Evolutionary conservation across 2,113 vertebrate genomes (phyloP).

Genomic region (Scomber scombrus): DNA sequence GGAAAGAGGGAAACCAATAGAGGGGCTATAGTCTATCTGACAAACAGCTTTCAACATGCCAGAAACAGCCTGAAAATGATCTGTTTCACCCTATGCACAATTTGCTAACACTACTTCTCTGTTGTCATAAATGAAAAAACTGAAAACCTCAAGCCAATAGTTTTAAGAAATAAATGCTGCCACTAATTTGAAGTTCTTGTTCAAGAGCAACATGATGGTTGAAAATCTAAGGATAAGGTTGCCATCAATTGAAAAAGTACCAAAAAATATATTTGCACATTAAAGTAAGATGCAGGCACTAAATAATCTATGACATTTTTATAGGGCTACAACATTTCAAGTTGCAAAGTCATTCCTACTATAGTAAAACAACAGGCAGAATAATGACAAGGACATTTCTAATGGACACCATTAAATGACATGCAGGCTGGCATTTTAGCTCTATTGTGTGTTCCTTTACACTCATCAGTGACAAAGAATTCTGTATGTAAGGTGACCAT

Average conservation of each 20-base stretch:
- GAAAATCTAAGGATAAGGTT: not conserved
- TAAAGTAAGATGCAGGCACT: slow-evolving; percentile 65
- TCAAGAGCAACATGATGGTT: slow-evolving; percentile 2
- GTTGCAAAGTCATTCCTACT: slow-evolving; percentile 43
- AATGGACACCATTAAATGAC: slow-evolving; percentile 34
- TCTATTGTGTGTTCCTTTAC: not conserved
- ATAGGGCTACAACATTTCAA: slow-evolving; percentile 57
- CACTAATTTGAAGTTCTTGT: slow-evolving; percentile 27
- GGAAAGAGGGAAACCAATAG: no score
- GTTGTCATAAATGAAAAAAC: no score
- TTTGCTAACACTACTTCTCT: no score
- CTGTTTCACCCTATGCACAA: no score
- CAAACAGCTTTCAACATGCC: not conserved
- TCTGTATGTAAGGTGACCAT: not conserved
- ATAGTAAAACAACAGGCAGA: slow-evolving; percentile 44
- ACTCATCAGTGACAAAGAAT: slow-evolving; percentile 3
- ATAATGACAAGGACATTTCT: slow-evolving; percentile 35
- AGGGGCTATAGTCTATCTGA: not conserved
- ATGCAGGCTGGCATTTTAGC: slow-evolving; percentile 36
- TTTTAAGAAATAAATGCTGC: not conserved
- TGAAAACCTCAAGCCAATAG: not conserved
- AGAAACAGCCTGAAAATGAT: not conserved
- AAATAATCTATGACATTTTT: slow-evolving; percentile 52
- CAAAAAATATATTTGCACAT: not conserved
- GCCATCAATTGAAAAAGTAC: not conserved